These are phyloP conservation scores for Brachionus calyciflorus DNA, from an alignment of 1,140 invertebrate genomes.

Conservation along the genomic window DNA sequence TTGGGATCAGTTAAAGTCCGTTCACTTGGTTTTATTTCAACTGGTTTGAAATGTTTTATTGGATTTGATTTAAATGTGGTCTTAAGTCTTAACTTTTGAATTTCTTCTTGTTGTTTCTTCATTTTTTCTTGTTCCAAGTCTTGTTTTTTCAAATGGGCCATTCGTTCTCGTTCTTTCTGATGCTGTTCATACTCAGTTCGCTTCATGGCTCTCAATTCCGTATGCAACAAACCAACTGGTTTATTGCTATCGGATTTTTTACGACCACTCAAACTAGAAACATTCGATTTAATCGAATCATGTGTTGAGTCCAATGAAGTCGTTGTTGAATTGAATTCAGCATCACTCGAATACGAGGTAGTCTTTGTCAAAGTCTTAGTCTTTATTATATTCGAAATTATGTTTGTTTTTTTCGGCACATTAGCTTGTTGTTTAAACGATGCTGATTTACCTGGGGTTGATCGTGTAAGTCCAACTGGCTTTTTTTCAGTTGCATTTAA, in stretches of 20 bases:
- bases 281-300: not conserved
- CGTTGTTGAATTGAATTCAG: not conserved
- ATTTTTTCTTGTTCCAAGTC: constrained; percentile 50
- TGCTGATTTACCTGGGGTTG: constrained; percentile 28
- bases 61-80: constrained; percentile 61
- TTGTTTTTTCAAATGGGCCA: constrained; percentile 55
- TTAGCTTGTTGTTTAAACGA: constrained; percentile 16
- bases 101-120: constrained; percentile 57
- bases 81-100: constrained; percentile 55
- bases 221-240: constrained; percentile 54
- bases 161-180: constrained; percentile 57
- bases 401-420: constrained; percentile 7
- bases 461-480: not conserved
- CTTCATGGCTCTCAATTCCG: constrained; percentile 60
- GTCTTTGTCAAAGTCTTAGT: not conserved
- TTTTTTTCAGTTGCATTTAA: not conserved
- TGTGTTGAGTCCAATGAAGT: constrained; percentile 8
- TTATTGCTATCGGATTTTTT: constrained; percentile 14
- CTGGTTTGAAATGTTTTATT: constrained; percentile 56
- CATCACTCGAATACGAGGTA: constrained; percentile 3
- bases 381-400: constrained; percentile 17
- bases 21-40: constrained; percentile 56
- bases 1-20: constrained; percentile 57
- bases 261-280: not conserved
- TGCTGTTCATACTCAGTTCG: constrained; percentile 61